phyloP scores from a whole-genome alignment of 1,140 invertebrate genomes.

The Saxidomus purpurata region DNA sequence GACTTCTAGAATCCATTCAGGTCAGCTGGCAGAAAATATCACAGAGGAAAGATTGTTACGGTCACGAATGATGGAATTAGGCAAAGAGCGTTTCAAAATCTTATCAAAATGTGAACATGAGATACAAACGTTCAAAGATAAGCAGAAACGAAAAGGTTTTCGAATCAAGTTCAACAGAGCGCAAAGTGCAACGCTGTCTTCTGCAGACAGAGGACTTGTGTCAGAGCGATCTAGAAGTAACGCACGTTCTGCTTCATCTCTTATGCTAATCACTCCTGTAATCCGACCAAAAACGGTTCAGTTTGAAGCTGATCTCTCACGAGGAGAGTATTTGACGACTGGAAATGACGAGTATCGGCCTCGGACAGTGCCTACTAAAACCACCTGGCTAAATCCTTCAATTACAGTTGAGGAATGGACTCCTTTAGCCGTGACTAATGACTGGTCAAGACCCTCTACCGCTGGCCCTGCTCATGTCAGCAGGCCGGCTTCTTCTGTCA shows the following conservation, averaged over 20 bases:
- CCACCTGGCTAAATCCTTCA: not conserved
- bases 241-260: not conserved
- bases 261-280: not conserved
- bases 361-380: constrained; percentile 9
- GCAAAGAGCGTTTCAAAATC: constrained; percentile 61
- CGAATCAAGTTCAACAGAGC: not conserved
- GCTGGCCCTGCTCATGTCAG: not conserved
- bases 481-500: not conserved
- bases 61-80: constrained; percentile 51
- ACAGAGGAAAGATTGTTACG: constrained; percentile 53
- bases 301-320: constrained; percentile 20
- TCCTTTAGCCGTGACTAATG: not conserved
- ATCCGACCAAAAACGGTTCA: constrained; percentile 57
- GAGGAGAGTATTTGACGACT: not conserved
- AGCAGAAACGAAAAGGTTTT: constrained; percentile 46
- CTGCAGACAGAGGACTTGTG: not conserved
- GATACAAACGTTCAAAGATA: constrained; percentile 54
- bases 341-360: not conserved
- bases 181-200: not conserved
- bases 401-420: not conserved
- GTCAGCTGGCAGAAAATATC: constrained; percentile 47
- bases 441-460: constrained; percentile 31
- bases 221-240: not conserved
- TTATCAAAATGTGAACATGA: constrained; percentile 46
- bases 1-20: constrained; percentile 26